Base-by-base conservation (phyloP, 1,140 invertebrate genomes). In the Papilio dardanus region DNA sequence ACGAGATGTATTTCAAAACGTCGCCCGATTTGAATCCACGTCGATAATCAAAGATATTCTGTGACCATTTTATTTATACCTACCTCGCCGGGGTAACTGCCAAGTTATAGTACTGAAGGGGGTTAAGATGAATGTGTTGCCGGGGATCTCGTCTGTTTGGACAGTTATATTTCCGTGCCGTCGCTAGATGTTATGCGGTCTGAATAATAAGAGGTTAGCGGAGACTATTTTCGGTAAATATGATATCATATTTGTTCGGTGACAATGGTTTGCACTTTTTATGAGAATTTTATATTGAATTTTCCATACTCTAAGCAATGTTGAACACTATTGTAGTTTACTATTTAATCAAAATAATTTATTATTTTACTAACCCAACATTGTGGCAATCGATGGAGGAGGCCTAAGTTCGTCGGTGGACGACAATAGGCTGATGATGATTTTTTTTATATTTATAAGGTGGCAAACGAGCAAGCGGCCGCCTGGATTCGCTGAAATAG, bases 121-220 rank as follows among this genome's bases (percentile, higher is more conserved):
- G 77, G 76, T 74, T 42, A 78, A 82, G 81, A 84, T 87, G 82
- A 88, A 89, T 86, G 83, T 84, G 74, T 76, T 80, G 74, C 31
- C 74, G 68, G 76, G 77, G 85, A 54, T 87, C 89, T 87, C 80
- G 83, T 86, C 77, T 86, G 69, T 82, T 85, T 88, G 86, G 89
- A 84, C 86, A 83, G 83, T 77, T 86, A 89, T 89, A 88, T 91
- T 90, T 91, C 88, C 86, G 84, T 83, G 66, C 76, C 81, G 84
- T 84, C 81, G 81, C 80, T 83, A 80, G 83, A 85, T 83, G 75
- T 79, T 54, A 75, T 69, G 77, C 85, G 84, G 85, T 78, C 14
- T 78, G 81, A 87, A 79, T 80, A 62, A 80, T 33, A 73, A 78
- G 68, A 73, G 71, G 40, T 50, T 28, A 33, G 71, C 71, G 71